Percentiles rank a stretch among this genome's conserved stretches.
phyloP scores from a whole-genome alignment of 1,140 invertebrate species.

The Argopecten irradians region DNA sequence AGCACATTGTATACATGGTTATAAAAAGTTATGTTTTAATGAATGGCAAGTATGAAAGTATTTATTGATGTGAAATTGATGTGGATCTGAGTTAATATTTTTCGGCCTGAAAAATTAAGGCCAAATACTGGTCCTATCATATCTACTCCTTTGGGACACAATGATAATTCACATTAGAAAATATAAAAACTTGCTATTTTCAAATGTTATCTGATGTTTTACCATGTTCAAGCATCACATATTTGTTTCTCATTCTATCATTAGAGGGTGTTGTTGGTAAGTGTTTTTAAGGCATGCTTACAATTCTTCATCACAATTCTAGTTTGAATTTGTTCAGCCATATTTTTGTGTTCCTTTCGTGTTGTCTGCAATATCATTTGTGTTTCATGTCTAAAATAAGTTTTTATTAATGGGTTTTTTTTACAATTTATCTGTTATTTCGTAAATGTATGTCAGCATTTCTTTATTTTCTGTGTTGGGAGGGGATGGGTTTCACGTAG shows the following conservation, averaged over 20 bases:
- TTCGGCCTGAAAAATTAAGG: no score
- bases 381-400: background rate
- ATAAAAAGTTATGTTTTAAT: no score
- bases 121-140: no score
- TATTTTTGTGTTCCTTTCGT: background rate
- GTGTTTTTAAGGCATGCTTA: background rate
- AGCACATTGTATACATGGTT: no score
- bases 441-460: background rate
- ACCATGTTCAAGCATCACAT: background rate
- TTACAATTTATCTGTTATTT: background rate
- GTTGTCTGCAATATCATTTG: constrained; percentile 7
- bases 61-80: no score
- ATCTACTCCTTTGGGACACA: no score
- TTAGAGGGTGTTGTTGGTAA: constrained; percentile 12
- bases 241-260: background rate
- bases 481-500: background rate
- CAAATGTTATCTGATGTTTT: background rate
- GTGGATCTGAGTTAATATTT: no score
- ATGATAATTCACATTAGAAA: no score
- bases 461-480: background rate
- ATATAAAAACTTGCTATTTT: no score
- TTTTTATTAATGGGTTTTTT: background rate
- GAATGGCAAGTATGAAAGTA: no score
- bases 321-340: background rate
- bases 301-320: background rate